Evolutionary conservation across 1,140 invertebrate genomes (phyloP), one percentile per base, ranked within the genome.

Genomic region (Nixonia krombeini): DNA sequence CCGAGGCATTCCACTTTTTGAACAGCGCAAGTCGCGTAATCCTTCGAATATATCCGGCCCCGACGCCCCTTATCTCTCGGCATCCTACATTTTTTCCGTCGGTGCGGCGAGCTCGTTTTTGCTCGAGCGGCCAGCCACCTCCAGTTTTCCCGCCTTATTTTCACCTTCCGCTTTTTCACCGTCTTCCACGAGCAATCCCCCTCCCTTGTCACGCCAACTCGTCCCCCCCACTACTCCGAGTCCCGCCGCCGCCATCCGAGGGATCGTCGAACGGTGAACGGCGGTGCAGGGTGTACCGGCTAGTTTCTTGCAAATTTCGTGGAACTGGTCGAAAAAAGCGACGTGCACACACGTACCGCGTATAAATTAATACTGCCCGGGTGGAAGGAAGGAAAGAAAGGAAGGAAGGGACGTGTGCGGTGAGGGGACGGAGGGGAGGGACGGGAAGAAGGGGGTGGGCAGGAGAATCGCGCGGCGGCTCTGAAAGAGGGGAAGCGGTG

Each of bases 261-360:
- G n/a, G n/a, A n/a, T n/a, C n/a, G n/a, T n/a, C n/a, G 31, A 47
- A 63, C 8, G 29, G 44, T n/a, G 21, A 28, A 46, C 40, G 53
- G 29, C 23, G 44, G 62, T 49, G 56, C 70, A 72, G 76, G 71
- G 75, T 80, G 77, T 79, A 57, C 73, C 80, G 81, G 84, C 82
- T 84, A 85, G 83, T 85, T 85, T 83, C 82, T 85, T 85, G 83
- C 83, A 85, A 85, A 85, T 85, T 85, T 85, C 83, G 82, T 79
- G 76, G 82, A 85, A 85, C 71, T 74, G 73, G 61, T 68, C 73
- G 78, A 83, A 80, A 75, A 85, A 85, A 83, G 80, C 73, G 73
- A 75, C 80, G 76, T 84, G 80, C 81, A 79, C 80, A 81, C 79
- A 80, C 83, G 81, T 81, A 81, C 73, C 74, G 78, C 80, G 82